phyloP scores from a whole-genome alignment of 2,888 invertebrate genomes.

The Teleogryllus oceanicus region DNA sequence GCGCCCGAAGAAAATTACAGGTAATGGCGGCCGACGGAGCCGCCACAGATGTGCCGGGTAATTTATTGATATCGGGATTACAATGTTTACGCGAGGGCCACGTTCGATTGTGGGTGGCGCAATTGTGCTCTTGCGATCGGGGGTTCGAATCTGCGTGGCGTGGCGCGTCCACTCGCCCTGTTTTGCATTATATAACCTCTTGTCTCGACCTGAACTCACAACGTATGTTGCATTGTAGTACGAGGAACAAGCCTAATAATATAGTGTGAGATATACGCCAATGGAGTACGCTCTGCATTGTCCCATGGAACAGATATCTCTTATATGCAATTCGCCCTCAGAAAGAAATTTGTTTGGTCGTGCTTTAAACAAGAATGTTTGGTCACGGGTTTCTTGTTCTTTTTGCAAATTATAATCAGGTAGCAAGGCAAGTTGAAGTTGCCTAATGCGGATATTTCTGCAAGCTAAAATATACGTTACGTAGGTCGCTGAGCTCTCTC shows the following conservation, averaged over 20 bases:
- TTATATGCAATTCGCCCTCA: background rate
- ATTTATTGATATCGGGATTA: conserved; percentile 9
- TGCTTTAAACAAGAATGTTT: too few relatives aligned
- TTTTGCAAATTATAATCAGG: too few relatives aligned
- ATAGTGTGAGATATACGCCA: background rate
- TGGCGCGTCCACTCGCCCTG: background rate
- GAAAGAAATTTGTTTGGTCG: background rate
- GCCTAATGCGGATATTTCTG: too few relatives aligned
- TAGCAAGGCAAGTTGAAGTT: too few relatives aligned
- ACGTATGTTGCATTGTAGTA: conserved; percentile 1
- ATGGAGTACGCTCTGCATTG: background rate
- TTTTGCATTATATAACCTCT: conserved; percentile 3
- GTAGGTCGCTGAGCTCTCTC: too few relatives aligned
- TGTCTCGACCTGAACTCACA: background rate
- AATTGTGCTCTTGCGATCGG: background rate
- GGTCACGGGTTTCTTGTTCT: too few relatives aligned
- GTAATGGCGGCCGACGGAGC: background rate
- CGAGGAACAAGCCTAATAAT: background rate
- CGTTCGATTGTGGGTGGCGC: background rate
- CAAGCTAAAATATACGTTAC: too few relatives aligned
- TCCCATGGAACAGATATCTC: background rate
- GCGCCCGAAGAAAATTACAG: conserved; percentile 7
- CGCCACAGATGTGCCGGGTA: background rate
- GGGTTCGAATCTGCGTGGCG: too few relatives aligned
- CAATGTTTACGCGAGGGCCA: background rate